Percentiles rank a stretch among this genome's conserved stretches.
phyloP scores from a whole-genome alignment of 2,888 invertebrate genomes.

The Lymantria dispar region DNA sequence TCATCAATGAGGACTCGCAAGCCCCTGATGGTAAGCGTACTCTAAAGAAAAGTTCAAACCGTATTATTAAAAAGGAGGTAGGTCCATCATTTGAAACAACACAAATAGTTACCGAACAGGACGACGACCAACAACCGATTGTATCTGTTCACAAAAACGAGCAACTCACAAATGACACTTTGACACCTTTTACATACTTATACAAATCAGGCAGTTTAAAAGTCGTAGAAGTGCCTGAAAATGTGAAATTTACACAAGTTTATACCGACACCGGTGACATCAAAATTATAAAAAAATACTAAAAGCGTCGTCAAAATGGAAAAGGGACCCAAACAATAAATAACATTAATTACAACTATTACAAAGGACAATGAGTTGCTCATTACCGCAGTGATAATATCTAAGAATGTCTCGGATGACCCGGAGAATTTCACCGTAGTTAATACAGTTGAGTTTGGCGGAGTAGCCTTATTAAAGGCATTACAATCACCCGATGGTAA shows the following conservation, averaged over 20 bases:
- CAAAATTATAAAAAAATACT: not conserved
- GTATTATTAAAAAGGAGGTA: not conserved
- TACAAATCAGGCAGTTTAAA: not conserved
- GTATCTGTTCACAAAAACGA: conserved; percentile 15
- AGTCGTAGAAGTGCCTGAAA: not conserved
- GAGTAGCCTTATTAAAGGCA: too few relatives aligned
- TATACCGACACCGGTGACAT: not conserved
- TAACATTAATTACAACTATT: too few relatives aligned
- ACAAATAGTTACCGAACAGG: conserved; percentile 12
- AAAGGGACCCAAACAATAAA: not conserved
- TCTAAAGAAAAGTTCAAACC: not conserved
- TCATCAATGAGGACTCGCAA: not conserved
- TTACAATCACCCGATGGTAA: too few relatives aligned
- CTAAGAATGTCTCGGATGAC: too few relatives aligned
- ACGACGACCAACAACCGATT: conserved; percentile 12
- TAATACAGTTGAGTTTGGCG: too few relatives aligned
- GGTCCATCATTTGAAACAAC: conserved; percentile 8
- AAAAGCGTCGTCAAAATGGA: not conserved
- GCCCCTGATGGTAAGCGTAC: conserved; percentile 1
- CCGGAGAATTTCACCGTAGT: too few relatives aligned
- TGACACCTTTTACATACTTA: not conserved
- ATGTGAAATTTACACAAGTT: not conserved
- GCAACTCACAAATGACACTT: conserved; percentile 9
- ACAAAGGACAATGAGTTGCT: too few relatives aligned
- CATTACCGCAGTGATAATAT: too few relatives aligned